phyloP scores from a whole-genome alignment of 1,140 invertebrate genomes.

The Meloidogyne hapla region DNA sequence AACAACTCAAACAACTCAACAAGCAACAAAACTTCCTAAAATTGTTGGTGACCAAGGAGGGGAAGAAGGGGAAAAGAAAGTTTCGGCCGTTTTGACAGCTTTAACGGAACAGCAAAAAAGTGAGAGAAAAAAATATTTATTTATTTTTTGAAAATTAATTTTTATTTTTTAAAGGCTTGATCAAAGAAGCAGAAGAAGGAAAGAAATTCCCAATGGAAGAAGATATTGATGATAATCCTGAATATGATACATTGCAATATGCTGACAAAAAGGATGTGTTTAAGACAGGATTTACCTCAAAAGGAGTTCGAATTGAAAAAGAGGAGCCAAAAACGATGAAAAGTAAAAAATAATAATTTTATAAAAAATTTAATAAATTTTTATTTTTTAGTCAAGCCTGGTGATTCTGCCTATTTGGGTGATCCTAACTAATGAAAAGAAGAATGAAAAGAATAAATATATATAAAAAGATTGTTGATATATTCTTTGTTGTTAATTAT shows the following conservation, averaged over 20 bases:
- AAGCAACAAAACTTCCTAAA: neutral
- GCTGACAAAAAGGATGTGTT: constrained; percentile 5
- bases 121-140: too few species aligned
- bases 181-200: neutral
- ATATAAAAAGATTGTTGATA: too few species aligned
- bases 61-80: neutral
- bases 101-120: neutral
- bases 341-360: neutral
- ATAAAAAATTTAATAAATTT: neutral
- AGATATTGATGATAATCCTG: constrained; percentile 1
- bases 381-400: neutral
- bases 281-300: neutral
- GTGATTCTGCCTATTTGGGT: constrained; percentile 4
- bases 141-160: neutral
- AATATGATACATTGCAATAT: neutral
- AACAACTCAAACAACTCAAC: neutral
- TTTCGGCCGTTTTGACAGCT: neutral
- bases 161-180: neutral
- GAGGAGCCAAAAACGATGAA: neutral
- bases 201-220: neutral
- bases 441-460: too few species aligned
- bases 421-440: too few species aligned
- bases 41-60: too few species aligned
- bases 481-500: too few species aligned
- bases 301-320: neutral